phyloP scores from a whole-genome alignment of 2,888 invertebrate genomes.

The Sycophila texana region DNA sequence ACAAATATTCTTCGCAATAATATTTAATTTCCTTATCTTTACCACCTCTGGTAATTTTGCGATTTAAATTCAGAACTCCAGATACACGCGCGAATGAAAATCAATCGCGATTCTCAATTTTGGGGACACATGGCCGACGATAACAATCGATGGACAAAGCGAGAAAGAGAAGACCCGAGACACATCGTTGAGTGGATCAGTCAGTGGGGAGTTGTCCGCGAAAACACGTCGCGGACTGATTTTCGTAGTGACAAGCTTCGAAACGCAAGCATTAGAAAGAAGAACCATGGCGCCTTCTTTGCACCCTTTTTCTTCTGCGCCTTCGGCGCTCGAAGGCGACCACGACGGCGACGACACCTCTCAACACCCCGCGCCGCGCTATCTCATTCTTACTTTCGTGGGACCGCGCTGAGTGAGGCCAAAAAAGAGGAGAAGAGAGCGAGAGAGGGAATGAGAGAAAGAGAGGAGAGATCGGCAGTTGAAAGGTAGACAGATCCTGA shows the following conservation, averaged over 20 bases:
- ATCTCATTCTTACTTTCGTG: conserved; percentile 2
- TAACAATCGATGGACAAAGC: conserved; percentile 19
- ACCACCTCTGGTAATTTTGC: too few relatives aligned
- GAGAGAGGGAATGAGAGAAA: conserved; percentile 11
- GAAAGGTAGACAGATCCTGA: conserved; percentile 59
- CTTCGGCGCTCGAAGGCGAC: conserved; percentile 7
- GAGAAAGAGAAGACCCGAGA: conserved; percentile 55
- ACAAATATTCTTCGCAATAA: too few relatives aligned
- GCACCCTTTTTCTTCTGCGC: conserved; percentile 13
- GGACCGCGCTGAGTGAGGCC: not conserved
- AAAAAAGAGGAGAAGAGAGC: conserved; percentile 4
- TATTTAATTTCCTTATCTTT: too few relatives aligned
- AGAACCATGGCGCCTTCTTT: conserved; percentile 15
- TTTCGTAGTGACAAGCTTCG: conserved; percentile 4
- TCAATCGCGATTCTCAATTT: not conserved
- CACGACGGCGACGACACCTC: conserved; percentile 27
- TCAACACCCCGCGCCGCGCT: conserved; percentile 22
- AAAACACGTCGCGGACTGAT: conserved; percentile 21
- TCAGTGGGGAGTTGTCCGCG: conserved; percentile 57
- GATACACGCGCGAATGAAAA: not conserved
- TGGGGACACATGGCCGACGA: not conserved
- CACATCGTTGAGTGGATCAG: conserved; percentile 64
- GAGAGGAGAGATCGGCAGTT: conserved; percentile 40
- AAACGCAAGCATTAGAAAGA: conserved; percentile 29
- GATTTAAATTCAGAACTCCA: not conserved